Evolutionary conservation across 2,113 vertebrate species (phyloP), one percentile per base, ranked within the genome.

Genomic region (Zeus faber): DNA sequence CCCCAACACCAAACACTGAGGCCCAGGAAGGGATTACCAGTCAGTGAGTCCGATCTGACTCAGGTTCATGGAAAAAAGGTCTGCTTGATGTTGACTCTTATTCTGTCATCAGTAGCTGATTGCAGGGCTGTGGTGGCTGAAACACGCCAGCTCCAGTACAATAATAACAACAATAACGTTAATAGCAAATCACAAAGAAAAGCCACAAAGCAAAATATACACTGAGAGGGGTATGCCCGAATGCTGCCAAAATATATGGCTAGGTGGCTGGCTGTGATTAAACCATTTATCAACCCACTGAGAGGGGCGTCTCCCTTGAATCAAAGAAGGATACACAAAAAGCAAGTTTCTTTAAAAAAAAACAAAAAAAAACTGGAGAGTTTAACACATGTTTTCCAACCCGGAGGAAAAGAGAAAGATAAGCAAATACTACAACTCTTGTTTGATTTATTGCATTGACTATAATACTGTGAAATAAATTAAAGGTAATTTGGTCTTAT

Each of bases 71-170:
- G 39, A 65, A 44, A 65, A 44, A n/a, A 2, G 44, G 24, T 47
- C 58, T 0, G 23, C 13, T 41, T 27, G 45, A 5, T 16, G 41
- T 41, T 16, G 54, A 17, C 64, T 65, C 26, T 58, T 23, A 52
- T 35, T 55, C 61, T 56, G 47, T 45, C 49, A 70, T 59, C 62
- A 57, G 27, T 23, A 41, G 54, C 37, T 45, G 40, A 67, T 45
- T 62, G 47, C 44, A 67, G 54, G 37, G 41, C 18, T 72, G 67
- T 21, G 67, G 65, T 65, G 58, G 45, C 54, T 35, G 48, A 70
- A 13, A 49, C 45, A 47, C 22, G 54, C 29, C 39, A 48, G 41
- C 52, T 54, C 21, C 35, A 54, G 54, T 16, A 49, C 33, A 47
- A 48, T 21, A 61, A 49, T 27, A 47, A 48, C 17, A 61, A 21